phyloP scores from a whole-genome alignment of 2,797 vertebrate genomes.

The Cyclura pinguis region DNA sequence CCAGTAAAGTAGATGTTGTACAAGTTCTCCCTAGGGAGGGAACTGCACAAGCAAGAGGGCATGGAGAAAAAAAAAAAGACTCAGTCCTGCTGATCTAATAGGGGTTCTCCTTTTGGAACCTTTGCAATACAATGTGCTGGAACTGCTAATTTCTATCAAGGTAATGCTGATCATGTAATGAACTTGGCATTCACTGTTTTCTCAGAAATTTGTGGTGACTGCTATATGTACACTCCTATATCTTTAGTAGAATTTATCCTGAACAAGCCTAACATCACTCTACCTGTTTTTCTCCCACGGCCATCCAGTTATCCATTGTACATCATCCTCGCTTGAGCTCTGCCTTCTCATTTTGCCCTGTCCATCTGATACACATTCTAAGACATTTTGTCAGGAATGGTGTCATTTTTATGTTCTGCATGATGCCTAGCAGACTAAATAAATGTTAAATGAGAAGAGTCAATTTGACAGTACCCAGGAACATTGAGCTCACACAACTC shows the following conservation, averaged over 20 bases:
- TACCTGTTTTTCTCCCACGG: background rate
- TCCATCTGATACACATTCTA: background rate
- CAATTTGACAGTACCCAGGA: constrained; percentile 4
- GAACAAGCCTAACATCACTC: background rate
- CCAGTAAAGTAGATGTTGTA: background rate
- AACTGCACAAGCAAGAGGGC: background rate
- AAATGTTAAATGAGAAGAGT: constrained; percentile 10
- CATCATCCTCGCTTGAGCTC: background rate
- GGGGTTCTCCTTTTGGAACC: background rate
- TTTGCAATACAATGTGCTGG: background rate
- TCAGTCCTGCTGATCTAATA: too few species aligned
- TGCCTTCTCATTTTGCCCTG: background rate
- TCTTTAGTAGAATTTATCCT: background rate
- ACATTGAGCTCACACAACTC: background rate
- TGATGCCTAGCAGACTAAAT: constrained; percentile 27
- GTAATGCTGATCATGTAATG: background rate
- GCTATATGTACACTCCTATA: background rate
- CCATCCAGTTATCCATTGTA: background rate
- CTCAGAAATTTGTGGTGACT: background rate
- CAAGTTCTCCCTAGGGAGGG: background rate
- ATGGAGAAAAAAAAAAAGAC: background rate
- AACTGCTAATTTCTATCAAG: too few species aligned
- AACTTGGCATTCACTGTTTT: background rate
- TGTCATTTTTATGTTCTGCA: constrained; percentile 15
- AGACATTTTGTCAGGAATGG: constrained; percentile 8